Evolutionary conservation across 2,888 invertebrate genomes (phyloP), one percentile per base, ranked within the genome.

Genomic region (Himalopsyche anomala): DNA sequence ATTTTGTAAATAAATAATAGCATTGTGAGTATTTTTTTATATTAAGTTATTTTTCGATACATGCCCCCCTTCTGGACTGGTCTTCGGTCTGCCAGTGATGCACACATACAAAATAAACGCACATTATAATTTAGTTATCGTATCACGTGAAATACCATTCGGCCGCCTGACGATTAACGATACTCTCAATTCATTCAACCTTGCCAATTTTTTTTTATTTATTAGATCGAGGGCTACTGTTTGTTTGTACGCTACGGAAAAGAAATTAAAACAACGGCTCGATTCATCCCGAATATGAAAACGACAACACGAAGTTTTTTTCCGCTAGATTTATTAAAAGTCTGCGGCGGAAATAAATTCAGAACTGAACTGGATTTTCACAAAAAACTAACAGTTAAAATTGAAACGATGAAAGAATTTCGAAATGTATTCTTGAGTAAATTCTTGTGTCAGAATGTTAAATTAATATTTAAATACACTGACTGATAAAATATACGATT

Each of bases 81-180:
- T 51, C 2, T 51, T 0, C 15, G 12, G 51, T 12, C 51, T 15
- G 51, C 51, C 15, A 51, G 51, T 51, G 51, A 15, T 51, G 51
- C 51, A 51, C 5, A 51, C 51, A 51, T 51, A 15, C 15, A 51
- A 51, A 51, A 62, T 19, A 62, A 62, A 62, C 62, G 6, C 62
- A 28, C 62, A 62, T 62, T 19, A 62, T 62, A 62, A 51, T 62
- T 62, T 62, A 19, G 5, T 62, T 19, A 62, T 19, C 19, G 62
- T 62, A 62, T 62, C 62, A 62, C 62, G 62, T 62, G 62, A 62
- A 62, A 62, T 62, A 62, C n/a, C 62, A 62, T 62, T 28, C 62
- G 62, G n/a, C 62, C 19, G 62, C 4, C 62, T 62, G 62, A 62
- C 62, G 62, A 62, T 62, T 62, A 62, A 62, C n/a, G 62, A 62